phyloP scores from a whole-genome alignment of 2,888 invertebrate species.

The Peribatodes rhomboidaria region DNA sequence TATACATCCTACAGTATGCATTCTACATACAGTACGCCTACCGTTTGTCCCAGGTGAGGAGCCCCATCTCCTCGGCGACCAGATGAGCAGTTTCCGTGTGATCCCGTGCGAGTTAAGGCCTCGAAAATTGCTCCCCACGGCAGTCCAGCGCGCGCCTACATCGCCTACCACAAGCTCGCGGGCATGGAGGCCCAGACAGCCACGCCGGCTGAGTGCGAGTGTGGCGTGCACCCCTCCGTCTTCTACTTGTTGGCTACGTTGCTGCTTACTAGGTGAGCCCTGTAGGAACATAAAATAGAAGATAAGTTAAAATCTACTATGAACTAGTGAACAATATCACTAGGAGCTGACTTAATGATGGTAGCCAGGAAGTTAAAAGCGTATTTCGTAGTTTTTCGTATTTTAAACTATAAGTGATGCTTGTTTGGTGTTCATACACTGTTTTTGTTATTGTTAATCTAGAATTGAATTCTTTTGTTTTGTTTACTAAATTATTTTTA shows the following conservation, averaged over 20 bases:
- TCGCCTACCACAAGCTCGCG: slow-evolving; percentile 88
- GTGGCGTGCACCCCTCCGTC: slow-evolving; percentile 88
- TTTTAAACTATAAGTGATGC: no score
- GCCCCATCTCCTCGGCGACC: slow-evolving; percentile 71
- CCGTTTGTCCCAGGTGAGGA: slow-evolving; percentile 65
- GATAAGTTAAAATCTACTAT: no score
- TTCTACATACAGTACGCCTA: neutral
- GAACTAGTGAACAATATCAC: no score
- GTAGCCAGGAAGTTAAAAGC: no score
- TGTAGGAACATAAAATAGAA: no score
- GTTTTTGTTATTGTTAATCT: no score
- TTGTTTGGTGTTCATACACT: no score
- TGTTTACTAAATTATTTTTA: no score
- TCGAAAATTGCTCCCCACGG: slow-evolving; percentile 84
- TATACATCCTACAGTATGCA: no score
- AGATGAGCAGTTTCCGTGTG: slow-evolving; percentile 79
- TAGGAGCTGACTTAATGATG: no score
- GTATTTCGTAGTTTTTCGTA: no score
- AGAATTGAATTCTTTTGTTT: no score
- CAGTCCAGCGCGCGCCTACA: slow-evolving; percentile 84
- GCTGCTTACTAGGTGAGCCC: slow-evolving; percentile 77
- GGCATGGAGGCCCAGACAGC: slow-evolving; percentile 83
- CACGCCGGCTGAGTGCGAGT: slow-evolving; percentile 86
- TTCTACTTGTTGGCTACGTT: slow-evolving; percentile 89
- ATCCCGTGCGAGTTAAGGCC: slow-evolving; percentile 68